Base-by-base conservation (phyloP, 2,888 invertebrate species). In the Rhingia rostrata region DNA sequence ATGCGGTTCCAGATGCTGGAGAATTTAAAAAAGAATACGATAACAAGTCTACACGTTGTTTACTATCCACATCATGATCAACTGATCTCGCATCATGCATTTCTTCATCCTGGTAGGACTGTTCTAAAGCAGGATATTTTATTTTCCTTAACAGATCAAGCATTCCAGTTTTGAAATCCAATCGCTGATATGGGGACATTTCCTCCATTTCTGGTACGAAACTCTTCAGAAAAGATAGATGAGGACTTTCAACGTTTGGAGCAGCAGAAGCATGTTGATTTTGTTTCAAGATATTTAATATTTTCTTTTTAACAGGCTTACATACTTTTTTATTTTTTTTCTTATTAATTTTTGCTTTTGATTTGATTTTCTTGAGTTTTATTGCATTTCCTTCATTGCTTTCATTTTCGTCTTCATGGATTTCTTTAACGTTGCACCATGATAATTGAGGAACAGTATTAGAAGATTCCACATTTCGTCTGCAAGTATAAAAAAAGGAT, bases 221-320 rank as follows among this genome's bases (percentile, higher is more conserved):
- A n/a, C 43, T 45, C 12, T 45, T 45, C n/a, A 45, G 12, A 45
- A 45, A 45, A n/a, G 43, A 45, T 6, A 45, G 43, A 45, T 45
- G 12, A 12, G 43, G 43, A 45, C 12, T 45, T 45, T 45, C 43
- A 12, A n/a, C n/a, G 3, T 5, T 45, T 6, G 12, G 5, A 14
- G 12, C 4, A 45, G 3, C 43, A 12, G 43, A 6, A 1, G 43
- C 6, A 12, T 6, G n/a, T n/a, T n/a, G 43, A 1, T 3, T 45
- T 45, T 45, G 43, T 45, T 45, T 45, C 4, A 45, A 6, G 4
- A 12, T 6, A 45, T n/a, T 45, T 1, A 12, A 12, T 3, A 45
- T 45, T 45, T 45, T 45, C 43, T 45, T 45, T n/a, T 12, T 5
- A 12, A 6, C 43, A 3, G 43, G 43, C 4, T 3, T 45, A 0